phyloP scores from a whole-genome alignment of 35 echinoderm and acorn worm genomes.

The Lytechinus variegatus region DNA sequence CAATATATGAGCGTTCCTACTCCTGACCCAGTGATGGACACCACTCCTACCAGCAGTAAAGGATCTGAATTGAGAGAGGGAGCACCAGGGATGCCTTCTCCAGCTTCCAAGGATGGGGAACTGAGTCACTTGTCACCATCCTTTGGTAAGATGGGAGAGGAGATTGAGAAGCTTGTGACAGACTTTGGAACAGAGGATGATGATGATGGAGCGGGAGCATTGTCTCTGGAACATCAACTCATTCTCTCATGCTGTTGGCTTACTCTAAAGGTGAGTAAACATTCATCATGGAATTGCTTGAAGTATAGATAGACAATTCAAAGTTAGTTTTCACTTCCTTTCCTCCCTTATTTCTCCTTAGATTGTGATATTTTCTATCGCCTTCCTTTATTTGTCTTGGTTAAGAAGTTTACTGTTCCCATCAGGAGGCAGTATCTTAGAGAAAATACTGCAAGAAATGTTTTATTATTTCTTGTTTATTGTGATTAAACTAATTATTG shows the following conservation, averaged over 20 bases:
- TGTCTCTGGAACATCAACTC: conserved; percentile 81
- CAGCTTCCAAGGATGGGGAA: neutral
- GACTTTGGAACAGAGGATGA: conserved; percentile 58
- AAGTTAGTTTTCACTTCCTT: no score
- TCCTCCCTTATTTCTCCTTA: no score
- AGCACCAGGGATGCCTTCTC: neutral
- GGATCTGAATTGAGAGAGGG: neutral
- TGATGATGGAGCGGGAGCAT: conserved; percentile 14
- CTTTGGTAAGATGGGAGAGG: conserved; percentile 95
- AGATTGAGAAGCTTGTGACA: conserved; percentile 78
- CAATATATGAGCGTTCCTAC: neutral
- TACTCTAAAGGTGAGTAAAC: conserved; percentile 81
- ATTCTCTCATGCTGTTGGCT: conserved; percentile 93
- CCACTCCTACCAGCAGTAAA: neutral
- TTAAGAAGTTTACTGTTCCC: neutral
- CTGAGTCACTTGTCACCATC: conserved; percentile 69
- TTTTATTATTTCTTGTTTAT: no score
- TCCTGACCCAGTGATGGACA: neutral
- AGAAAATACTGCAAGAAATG: no score
- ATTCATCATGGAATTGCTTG: neutral
- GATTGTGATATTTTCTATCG: no score
- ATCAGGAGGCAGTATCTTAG: neutral
- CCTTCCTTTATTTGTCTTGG: no score
- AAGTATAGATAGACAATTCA: neutral
- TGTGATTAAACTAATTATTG: no score